A percentile compares a stretch with the other conserved stretches of the same genome.
These are phyloP conservation scores for Perca schrenkii DNA, from an alignment of 2,113 vertebrate genomes.

Conservation along the genomic window DNA sequence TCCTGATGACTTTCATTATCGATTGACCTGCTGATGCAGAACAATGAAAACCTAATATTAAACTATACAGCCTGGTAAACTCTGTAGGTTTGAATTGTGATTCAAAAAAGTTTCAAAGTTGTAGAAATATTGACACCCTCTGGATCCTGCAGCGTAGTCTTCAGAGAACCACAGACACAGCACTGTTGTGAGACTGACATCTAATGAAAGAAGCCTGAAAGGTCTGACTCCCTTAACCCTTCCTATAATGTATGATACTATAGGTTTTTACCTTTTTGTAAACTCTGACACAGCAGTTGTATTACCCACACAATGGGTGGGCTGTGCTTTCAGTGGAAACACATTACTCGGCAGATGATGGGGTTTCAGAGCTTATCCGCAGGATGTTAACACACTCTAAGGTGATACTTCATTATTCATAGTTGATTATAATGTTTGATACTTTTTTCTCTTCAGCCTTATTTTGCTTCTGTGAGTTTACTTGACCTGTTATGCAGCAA, in stretches of 20 bases:
- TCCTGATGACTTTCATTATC: neutral
- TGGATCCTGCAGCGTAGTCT: neutral
- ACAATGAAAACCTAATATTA: neutral
- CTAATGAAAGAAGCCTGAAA: neutral
- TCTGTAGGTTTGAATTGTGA: neutral
- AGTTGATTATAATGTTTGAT: neutral
- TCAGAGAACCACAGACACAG: neutral
- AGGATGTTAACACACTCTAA: conserved; percentile 1
- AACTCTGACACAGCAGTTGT: neutral
- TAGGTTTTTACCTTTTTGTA: neutral
- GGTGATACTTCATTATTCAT: neutral
- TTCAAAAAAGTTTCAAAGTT: neutral
- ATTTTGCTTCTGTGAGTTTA: neutral
- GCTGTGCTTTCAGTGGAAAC: neutral
- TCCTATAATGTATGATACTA: neutral
- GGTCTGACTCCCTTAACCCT: neutral
- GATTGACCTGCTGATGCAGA: neutral
- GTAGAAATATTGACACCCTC: neutral
- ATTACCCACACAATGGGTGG: neutral
- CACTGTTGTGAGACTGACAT: neutral
- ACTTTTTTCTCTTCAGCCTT: neutral
- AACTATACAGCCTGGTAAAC: neutral
- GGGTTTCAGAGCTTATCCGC: neutral
- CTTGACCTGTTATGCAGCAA: neutral
- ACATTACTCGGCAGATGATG: neutral